These are phyloP conservation scores for Ispidina lecontei DNA, from an alignment of 2,797 vertebrate genomes.

Conservation along the genomic window DNA sequence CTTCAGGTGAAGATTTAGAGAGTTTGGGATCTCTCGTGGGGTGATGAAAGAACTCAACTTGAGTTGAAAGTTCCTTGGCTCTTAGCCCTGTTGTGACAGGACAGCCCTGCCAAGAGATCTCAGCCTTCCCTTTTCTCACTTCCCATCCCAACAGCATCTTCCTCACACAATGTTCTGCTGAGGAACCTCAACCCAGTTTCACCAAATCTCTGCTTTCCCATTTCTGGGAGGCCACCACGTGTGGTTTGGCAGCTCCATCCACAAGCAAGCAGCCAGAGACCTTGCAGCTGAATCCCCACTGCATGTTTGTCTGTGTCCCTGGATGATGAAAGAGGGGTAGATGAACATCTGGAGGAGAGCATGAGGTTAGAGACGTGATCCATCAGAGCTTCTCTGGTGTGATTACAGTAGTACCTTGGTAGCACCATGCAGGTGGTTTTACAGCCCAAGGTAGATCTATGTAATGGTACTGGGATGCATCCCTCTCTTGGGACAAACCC, in stretches of 20 bases:
- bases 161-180: background rate
- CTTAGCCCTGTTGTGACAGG: background rate
- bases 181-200: background rate
- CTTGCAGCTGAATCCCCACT: background rate
- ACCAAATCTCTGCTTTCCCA: background rate
- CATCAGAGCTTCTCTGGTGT: fast-evolving
- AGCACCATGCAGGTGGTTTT: fast-evolving
- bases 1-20: background rate
- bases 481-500: background rate
- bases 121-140: constrained; percentile 29
- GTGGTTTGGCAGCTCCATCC: background rate
- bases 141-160: background rate
- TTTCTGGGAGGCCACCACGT: background rate
- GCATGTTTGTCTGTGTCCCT: background rate
- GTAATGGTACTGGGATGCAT: too few relatives aligned
- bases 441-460: background rate
- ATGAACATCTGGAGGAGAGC: background rate
- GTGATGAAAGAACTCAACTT: background rate
- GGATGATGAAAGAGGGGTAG: background rate
- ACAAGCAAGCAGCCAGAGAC: background rate
- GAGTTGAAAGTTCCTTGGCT: constrained; percentile 22
- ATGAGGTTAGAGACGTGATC: background rate
- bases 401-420: too few relatives aligned
- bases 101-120: constrained; percentile 33
- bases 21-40: background rate